Evolutionary conservation across 2,113 vertebrate genomes (phyloP).

Genomic region (Tachuris rubrigastra): DNA sequence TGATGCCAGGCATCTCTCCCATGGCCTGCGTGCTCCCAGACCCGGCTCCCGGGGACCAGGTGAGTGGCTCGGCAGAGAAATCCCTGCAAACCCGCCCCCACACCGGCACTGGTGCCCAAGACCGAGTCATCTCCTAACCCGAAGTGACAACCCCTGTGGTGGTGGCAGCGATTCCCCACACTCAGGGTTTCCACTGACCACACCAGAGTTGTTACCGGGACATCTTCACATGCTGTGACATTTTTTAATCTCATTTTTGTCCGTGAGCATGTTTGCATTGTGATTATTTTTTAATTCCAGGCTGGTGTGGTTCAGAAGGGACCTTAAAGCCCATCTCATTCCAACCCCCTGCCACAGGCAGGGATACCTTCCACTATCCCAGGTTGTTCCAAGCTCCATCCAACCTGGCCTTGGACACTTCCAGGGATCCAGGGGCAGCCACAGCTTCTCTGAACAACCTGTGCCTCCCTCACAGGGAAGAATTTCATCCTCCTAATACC

Average conservation of each 20-base stretch:
- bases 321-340: not conserved
- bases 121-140: not conserved
- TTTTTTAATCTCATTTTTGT: not conserved
- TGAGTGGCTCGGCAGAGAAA: rapidly evolving
- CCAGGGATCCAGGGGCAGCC: not conserved
- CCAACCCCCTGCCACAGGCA: not conserved
- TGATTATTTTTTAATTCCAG: not conserved
- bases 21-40: not conserved
- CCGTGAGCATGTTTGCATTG: not conserved
- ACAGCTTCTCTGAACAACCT: not conserved
- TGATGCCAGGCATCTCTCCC: not conserved
- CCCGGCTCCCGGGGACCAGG: rapidly evolving
- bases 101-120: rapidly evolving
- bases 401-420: not conserved
- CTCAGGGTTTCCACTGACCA: rapidly evolving
- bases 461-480: not conserved
- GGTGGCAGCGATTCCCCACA: rapidly evolving
- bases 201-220: not conserved
- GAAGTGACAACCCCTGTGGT: rapidly evolving
- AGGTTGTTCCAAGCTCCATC: rapidly evolving
- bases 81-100: not conserved
- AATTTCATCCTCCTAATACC: not conserved
- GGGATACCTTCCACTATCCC: not conserved
- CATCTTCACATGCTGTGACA: rapidly evolving
- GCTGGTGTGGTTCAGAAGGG: not conserved